Evolutionary conservation across 37 sponge, comb jelly and placozoan species (phyloP).

Genomic region (Chondrilla cf. caribensis): DNA sequence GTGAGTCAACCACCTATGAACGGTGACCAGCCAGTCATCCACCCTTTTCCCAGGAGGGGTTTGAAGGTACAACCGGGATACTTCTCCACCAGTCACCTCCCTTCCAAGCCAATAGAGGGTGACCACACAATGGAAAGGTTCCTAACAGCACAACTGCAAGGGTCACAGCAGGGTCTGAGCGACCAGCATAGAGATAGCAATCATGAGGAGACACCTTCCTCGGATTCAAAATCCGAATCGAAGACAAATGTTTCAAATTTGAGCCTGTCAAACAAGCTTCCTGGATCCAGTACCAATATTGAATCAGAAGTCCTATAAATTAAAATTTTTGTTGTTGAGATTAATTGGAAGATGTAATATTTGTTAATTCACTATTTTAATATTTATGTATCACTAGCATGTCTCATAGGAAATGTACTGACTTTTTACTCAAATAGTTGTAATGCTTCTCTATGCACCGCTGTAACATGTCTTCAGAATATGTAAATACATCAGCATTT

Average conservation of each 20-base stretch:
- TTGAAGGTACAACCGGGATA: background rate
- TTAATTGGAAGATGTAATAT: too few relatives aligned
- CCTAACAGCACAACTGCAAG: background rate
- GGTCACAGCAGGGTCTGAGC: background rate
- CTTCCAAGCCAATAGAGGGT: background rate
- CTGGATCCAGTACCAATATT: background rate
- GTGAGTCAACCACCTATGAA: background rate
- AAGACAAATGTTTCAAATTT: background rate
- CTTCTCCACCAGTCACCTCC: background rate
- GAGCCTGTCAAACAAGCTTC: background rate
- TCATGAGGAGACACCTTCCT: background rate
- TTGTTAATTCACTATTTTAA: too few relatives aligned
- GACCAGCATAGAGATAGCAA: background rate
- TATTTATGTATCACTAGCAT: too few relatives aligned
- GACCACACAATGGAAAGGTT: background rate
- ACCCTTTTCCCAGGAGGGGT: background rate
- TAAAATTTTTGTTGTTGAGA: background rate
- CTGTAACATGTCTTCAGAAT: too few relatives aligned
- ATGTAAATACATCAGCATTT: too few relatives aligned
- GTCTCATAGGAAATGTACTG: too few relatives aligned
- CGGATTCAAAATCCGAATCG: background rate
- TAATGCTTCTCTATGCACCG: too few relatives aligned
- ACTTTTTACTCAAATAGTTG: too few relatives aligned
- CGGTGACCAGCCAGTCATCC: background rate
- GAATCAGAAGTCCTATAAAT: conserved; percentile 21